Conservation (phyloP, 2,113 vertebrate species). For the Petromus typicus region DNA sequence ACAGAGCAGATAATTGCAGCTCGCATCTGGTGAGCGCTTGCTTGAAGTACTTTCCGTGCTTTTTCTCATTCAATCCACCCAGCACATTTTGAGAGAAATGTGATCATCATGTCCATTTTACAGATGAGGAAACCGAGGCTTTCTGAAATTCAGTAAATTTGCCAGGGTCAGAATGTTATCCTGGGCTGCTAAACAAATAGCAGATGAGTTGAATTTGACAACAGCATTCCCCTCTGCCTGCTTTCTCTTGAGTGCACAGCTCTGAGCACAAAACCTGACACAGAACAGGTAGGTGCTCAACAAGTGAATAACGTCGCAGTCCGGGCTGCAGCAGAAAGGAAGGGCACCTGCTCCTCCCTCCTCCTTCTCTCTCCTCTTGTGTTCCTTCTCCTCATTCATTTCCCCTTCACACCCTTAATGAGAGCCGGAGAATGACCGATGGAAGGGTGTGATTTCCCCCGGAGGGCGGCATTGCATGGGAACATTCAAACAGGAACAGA, state of each 20-base stretch:
- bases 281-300: not conserved
- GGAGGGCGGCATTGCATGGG: slow-evolving; percentile 68
- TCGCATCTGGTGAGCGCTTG: not conserved
- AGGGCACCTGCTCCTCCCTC: not conserved
- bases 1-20: not conserved
- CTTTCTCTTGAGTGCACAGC: not conserved
- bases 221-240: not conserved
- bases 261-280: not conserved
- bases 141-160: not conserved
- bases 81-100: not conserved
- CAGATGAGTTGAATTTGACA: not conserved
- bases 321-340: not conserved
- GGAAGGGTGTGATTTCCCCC: slow-evolving; percentile 65
- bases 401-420: slow-evolving; percentile 54
- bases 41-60: not conserved
- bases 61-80: not conserved
- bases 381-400: slow-evolving; percentile 21
- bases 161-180: not conserved
- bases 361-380: not conserved
- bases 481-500: slow-evolving; percentile 67
- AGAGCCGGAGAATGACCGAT: slow-evolving; percentile 65
- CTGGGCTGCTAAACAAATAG: not conserved
- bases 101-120: slow-evolving; percentile 38
- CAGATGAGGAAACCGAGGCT: slow-evolving; percentile 47
- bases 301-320: not conserved